Percentiles rank a stretch among this genome's conserved stretches.
These are phyloP conservation scores for Paguma larvata DNA, from an alignment of 2,797 vertebrate species.

Conservation along the genomic window DNA sequence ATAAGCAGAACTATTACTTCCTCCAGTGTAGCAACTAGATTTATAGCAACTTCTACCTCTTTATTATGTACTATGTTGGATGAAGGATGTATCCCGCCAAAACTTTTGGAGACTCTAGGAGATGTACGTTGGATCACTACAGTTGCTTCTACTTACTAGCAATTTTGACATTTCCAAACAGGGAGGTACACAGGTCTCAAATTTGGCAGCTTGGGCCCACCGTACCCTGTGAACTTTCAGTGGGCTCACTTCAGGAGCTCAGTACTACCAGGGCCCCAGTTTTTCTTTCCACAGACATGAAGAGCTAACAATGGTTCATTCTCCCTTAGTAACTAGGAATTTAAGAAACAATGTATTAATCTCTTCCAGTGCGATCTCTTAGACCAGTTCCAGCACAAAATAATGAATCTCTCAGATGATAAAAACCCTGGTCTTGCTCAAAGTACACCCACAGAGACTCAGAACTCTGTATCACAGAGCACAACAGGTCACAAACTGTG, in stretches of 20 bases:
- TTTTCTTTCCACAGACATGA: background rate
- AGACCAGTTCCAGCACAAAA: background rate
- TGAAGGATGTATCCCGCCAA: background rate
- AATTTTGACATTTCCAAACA: slow-evolving; percentile 1
- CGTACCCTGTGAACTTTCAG: background rate
- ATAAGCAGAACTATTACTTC: background rate
- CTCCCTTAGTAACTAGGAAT: background rate
- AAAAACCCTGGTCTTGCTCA: background rate
- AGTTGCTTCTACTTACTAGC: background rate
- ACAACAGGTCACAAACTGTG: background rate
- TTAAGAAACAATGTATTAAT: background rate
- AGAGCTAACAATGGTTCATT: background rate
- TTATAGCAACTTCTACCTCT: slow-evolving; percentile 24
- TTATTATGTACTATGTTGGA: background rate
- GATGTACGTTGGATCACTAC: background rate
- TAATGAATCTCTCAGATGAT: background rate
- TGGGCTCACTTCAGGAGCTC: background rate
- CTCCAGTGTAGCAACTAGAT: background rate
- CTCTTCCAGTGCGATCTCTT: background rate
- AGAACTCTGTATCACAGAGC: background rate
- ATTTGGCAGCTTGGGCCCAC: background rate
- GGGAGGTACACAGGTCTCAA: background rate
- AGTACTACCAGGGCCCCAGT: background rate
- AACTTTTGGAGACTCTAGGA: background rate
- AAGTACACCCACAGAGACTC: background rate